Base-by-base conservation (phyloP, 2,797 vertebrate species). In the Tadarida brasiliensis region DNA sequence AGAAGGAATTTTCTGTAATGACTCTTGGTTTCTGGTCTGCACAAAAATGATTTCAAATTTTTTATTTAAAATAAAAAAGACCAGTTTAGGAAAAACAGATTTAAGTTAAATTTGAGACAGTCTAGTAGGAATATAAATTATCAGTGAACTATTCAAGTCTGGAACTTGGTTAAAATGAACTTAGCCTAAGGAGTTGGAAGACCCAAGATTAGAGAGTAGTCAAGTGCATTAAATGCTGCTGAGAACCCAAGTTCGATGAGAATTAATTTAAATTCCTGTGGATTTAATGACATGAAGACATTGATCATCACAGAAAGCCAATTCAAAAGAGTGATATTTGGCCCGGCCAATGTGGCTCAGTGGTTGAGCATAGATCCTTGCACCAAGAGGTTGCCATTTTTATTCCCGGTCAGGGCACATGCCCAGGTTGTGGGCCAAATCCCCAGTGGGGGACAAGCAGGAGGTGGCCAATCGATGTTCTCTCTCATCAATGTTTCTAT, bases 251-350 rank as follows among this genome's bases (percentile, higher is more conserved):
- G 10, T 6, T 82, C 51, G 14, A 19, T 35, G 17, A 82, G 26
- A 59, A 16, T 87, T 71, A 49, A 54, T 91, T 78, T 49, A 90
- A 44, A 59, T 76, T 68, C 17, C 28, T 89, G 51, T 85, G 33
- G 16, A 86, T 76, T 86, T 59, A 68, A 20, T 90, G 26, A 68
- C 51, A 33, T 51, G 35, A 87, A 88, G 10, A 84, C 49, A n/a
- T 6, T 73, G 47, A 28, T 19, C 30, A 73, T 85, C 47, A 90
- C 3, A 7, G 71, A 56, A 78, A 96, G 10, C 14, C n/a, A 59
- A 84, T 96, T 80, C 77, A 26, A 35, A 87, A 90, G 8, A 83
- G 11, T n/a, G n/a, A n/a, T n/a, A n/a, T n/a, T n/a, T n/a, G n/a
- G n/a, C n/a, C n/a, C n/a, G n/a, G n/a, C n/a, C n/a, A n/a, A n/a